These are phyloP conservation scores for Apodemia zela DNA, from an alignment of 2,888 invertebrate genomes.

Conservation along the genomic window DNA sequence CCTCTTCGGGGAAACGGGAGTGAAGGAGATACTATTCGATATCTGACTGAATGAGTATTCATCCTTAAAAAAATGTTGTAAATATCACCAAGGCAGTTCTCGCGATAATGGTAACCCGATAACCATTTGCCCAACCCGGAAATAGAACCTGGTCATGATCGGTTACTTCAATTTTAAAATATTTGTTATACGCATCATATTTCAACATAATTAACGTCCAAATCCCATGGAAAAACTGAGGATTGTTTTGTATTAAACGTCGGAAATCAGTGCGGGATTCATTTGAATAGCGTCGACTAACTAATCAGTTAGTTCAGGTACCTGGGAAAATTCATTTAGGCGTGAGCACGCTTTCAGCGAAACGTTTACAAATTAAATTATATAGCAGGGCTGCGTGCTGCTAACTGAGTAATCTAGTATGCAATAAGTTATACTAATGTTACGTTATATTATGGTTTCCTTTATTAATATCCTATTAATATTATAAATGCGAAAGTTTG, in stretches of 20 bases:
- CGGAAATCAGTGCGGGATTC: conserved; percentile 17
- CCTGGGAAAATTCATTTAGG: conserved; percentile 27
- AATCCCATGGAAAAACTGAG: background rate
- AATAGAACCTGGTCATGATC: too few relatives aligned
- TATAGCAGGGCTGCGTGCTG: conserved; percentile 13
- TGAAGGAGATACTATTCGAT: too few relatives aligned
- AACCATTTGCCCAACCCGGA: too few relatives aligned
- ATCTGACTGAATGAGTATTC: too few relatives aligned
- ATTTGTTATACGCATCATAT: background rate
- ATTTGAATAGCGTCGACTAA: conserved; percentile 30
- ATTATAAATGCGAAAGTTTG: too few relatives aligned
- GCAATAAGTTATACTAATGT: background rate
- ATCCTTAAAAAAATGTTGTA: too few relatives aligned
- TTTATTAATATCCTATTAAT: too few relatives aligned
- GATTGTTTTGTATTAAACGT: background rate
- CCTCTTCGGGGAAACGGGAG: too few relatives aligned
- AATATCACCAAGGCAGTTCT: too few relatives aligned
- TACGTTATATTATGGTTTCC: background rate
- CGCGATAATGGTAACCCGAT: too few relatives aligned
- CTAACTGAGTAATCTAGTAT: background rate
- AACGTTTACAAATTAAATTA: conserved; percentile 27
- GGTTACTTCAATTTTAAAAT: too few relatives aligned
- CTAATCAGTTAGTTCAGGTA: conserved; percentile 32
- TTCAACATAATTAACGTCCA: background rate
- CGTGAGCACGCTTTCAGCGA: conserved; percentile 24